These are phyloP conservation scores for Baccha elongata DNA, from an alignment of 2,888 invertebrate genomes.

Conservation along the genomic window DNA sequence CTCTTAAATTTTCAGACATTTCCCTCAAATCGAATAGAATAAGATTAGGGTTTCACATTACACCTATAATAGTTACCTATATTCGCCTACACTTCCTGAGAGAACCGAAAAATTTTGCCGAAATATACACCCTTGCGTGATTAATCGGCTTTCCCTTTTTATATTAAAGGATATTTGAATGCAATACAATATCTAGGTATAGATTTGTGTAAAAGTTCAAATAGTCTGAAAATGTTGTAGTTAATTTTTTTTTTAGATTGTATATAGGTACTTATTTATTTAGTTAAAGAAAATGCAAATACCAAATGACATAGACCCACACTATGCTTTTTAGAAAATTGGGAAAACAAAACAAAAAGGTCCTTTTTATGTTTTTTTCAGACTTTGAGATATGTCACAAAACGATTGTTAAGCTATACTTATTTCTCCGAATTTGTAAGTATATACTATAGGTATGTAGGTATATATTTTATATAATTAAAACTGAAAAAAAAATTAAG, in stretches of 20 bases:
- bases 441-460: too few relatives aligned
- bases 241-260: not conserved
- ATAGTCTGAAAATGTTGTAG: not conserved
- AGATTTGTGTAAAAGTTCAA: not conserved
- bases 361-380: too few relatives aligned
- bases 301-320: not conserved
- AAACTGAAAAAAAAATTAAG: not conserved
- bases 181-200: too few relatives aligned
- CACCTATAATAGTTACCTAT: too few relatives aligned
- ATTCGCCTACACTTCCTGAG: too few relatives aligned
- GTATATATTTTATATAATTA: not conserved
- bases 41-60: too few relatives aligned
- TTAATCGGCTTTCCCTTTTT: conserved; percentile 9
- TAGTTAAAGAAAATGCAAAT: not conserved
- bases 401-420: too few relatives aligned
- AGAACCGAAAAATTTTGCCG: not conserved
- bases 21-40: not conserved
- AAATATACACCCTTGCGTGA: not conserved
- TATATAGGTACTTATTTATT: not conserved
- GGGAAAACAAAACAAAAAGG: too few relatives aligned
- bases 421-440: too few relatives aligned
- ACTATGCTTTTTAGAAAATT: too few relatives aligned
- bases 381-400: too few relatives aligned
- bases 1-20: too few relatives aligned
- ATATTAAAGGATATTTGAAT: not conserved